A percentile compares a stretch with the other conserved stretches of the same genome.
Evolutionary conservation across 2,113 vertebrate genomes (phyloP).

Genomic region (Engystomops pustulosus): DNA sequence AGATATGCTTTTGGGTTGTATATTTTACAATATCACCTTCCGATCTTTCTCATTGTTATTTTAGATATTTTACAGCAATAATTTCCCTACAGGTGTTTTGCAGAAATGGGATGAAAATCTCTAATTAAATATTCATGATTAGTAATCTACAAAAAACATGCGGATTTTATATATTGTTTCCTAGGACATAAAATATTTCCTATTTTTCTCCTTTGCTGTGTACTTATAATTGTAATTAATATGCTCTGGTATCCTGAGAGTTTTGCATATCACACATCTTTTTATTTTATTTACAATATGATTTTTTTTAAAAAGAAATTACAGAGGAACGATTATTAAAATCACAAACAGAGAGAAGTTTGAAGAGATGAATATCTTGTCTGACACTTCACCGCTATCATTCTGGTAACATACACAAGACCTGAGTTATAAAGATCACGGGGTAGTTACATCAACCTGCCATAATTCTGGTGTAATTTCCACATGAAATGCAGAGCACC

Average conservation of each 20-base stretch:
- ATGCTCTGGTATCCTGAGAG: neutral
- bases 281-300: neutral
- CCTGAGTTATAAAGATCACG: too few relatives aligned
- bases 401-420: too few relatives aligned
- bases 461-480: too few relatives aligned
- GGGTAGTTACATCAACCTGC: too few relatives aligned
- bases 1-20: too few relatives aligned
- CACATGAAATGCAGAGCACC: too few relatives aligned
- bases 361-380: too few relatives aligned
- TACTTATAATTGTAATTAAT: neutral
- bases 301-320: neutral
- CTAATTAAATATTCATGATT: slow-evolving; percentile 22
- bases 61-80: neutral
- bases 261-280: neutral
- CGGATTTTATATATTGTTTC: neutral
- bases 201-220: neutral
- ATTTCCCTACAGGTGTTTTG: slow-evolving; percentile 9
- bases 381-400: too few relatives aligned
- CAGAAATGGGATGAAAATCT: neutral
- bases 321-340: too few relatives aligned
- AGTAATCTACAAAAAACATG: slow-evolving; percentile 7
- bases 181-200: neutral
- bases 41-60: neutral
- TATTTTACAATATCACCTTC: neutral
- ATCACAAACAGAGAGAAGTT: too few relatives aligned